These are phyloP conservation scores for Pica pica DNA, from an alignment of 2,113 vertebrate species.

Conservation along the genomic window DNA sequence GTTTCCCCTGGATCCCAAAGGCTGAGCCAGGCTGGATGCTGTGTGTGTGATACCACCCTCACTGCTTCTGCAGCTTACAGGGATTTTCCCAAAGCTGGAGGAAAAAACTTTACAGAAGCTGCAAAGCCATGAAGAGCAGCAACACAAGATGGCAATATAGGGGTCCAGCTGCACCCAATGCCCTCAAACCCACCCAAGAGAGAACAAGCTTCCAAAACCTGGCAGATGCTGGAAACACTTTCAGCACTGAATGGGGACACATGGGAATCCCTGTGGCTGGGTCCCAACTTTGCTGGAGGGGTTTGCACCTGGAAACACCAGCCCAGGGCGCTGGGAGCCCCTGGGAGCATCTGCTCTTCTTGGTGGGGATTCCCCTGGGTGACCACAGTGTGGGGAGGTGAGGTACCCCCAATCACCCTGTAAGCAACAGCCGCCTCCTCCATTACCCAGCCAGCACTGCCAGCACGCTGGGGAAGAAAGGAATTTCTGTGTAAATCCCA, in stretches of 20 bases:
- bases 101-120: background rate
- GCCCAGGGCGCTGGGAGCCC: background rate
- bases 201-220: background rate
- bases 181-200: background rate
- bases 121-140: background rate
- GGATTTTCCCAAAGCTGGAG: background rate
- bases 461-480: constrained; percentile 23
- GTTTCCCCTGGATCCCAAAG: background rate
- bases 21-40: background rate
- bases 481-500: constrained; percentile 59
- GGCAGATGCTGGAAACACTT: background rate
- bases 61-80: background rate
- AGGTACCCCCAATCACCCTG: background rate
- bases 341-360: background rate
- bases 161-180: background rate
- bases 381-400: fast-evolving
- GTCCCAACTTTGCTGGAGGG: fast-evolving
- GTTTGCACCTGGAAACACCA: background rate
- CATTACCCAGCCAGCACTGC: background rate
- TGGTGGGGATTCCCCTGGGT: background rate
- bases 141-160: too few species aligned
- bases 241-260: fast-evolving
- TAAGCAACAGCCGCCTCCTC: background rate
- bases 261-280: background rate
- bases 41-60: background rate